These are phyloP conservation scores for Daktulosphaira vitifoliae DNA, from an alignment of 1,140 invertebrate species.

Conservation along the genomic window DNA sequence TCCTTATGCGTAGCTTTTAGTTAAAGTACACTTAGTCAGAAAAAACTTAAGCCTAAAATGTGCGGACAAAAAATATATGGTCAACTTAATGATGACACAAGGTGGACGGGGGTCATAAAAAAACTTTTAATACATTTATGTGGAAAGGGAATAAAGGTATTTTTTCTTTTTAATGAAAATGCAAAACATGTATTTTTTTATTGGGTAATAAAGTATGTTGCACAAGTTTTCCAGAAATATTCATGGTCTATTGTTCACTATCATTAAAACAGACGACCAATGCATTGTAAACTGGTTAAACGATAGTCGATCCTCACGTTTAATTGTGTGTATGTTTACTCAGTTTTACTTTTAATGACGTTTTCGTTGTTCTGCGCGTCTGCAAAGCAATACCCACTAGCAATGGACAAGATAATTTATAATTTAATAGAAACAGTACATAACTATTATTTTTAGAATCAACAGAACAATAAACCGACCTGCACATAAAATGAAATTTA, in stretches of 20 bases:
- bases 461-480: neutral
- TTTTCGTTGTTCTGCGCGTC: neutral
- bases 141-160: too few relatives aligned
- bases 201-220: conserved; percentile 5
- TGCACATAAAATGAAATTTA: too few relatives aligned
- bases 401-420: too few relatives aligned
- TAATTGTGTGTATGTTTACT: conserved; percentile 10
- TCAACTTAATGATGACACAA: too few relatives aligned
- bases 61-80: too few relatives aligned
- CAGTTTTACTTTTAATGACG: conserved; percentile 8
- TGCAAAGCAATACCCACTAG: neutral
- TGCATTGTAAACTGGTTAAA: conserved; percentile 15
- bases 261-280: conserved; percentile 9
- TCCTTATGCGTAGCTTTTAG: too few relatives aligned
- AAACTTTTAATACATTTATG: too few relatives aligned
- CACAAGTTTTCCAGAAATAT: neutral
- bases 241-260: neutral
- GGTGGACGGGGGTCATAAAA: too few relatives aligned
- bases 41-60: too few relatives aligned
- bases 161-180: conserved; percentile 19
- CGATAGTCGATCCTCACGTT: conserved; percentile 24
- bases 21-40: neutral
- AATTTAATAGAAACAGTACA: too few relatives aligned
- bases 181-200: conserved; percentile 18
- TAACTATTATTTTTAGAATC: too few relatives aligned